A percentile compares a stretch with the other conserved stretches of the same genome.
phyloP scores from a whole-genome alignment of 2,888 invertebrate species.

The Cheilosia soror region DNA sequence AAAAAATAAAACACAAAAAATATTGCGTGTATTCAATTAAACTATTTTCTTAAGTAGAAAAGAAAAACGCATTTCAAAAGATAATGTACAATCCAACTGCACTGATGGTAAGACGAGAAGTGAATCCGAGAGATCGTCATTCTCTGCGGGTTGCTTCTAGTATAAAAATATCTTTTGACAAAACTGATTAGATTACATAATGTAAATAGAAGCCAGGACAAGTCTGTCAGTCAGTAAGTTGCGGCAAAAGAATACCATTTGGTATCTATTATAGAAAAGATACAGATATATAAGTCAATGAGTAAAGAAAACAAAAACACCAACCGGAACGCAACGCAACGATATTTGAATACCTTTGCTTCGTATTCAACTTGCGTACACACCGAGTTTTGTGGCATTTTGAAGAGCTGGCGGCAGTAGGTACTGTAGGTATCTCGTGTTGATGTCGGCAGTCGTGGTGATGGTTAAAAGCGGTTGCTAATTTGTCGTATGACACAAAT shows the following conservation, averaged over 20 bases:
- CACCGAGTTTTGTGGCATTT: constrained; percentile 51
- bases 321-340: constrained; percentile 36
- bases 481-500: constrained; percentile 45
- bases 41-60: background rate
- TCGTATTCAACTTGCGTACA: constrained; percentile 66
- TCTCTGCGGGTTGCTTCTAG: constrained; percentile 38
- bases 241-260: constrained; percentile 26
- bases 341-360: constrained; percentile 49
- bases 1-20: background rate
- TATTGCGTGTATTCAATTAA: background rate
- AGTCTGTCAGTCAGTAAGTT: constrained; percentile 12
- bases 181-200: constrained; percentile 73
- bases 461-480: constrained; percentile 40
- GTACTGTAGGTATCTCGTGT: constrained; percentile 9
- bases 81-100: constrained; percentile 6
- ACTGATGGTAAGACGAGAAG: constrained; percentile 40
- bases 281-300: background rate
- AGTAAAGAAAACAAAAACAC: background rate
- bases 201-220: constrained; percentile 60
- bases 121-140: constrained; percentile 29
- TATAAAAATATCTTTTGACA: constrained; percentile 55
- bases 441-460: constrained; percentile 31
- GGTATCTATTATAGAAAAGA: constrained; percentile 21
- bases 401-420: constrained; percentile 26
- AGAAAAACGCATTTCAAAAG: constrained; percentile 21